Percentiles rank a stretch among this genome's conserved stretches.
These are phyloP conservation scores for Pteromalus puparum DNA, from an alignment of 1,140 invertebrate species.

Conservation along the genomic window DNA sequence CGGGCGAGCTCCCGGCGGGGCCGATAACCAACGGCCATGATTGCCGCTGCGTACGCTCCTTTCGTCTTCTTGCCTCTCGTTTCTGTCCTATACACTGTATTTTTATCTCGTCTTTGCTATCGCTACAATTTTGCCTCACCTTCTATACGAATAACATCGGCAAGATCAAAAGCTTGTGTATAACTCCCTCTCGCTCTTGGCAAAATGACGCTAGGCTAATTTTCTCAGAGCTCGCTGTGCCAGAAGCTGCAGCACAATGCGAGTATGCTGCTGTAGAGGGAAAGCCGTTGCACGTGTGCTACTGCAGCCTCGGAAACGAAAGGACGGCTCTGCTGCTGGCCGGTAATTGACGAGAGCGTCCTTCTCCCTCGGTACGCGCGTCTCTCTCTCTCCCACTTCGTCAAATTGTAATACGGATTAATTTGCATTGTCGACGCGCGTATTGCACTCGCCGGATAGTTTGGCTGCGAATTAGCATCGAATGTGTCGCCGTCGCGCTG, in stretches of 20 bases:
- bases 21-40: not conserved
- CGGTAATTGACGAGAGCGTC: slow-evolving; percentile 23
- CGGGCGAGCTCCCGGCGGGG: not conserved
- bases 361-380: not conserved
- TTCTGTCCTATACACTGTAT: not conserved
- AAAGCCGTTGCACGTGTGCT: not conserved
- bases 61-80: not conserved
- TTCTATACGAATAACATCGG: not conserved
- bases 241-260: no score
- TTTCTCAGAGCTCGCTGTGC: not conserved
- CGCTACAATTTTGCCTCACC: no score
- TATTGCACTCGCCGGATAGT: slow-evolving; percentile 49
- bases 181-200: not conserved
- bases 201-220: slow-evolving; percentile 6
- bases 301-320: slow-evolving; percentile 17
- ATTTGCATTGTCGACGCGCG: slow-evolving; percentile 44
- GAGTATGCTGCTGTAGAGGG: no score
- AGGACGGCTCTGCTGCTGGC: not conserved
- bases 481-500: slow-evolving; percentile 5
- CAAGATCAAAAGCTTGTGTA: not conserved
- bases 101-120: no score
- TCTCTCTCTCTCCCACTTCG: not conserved
- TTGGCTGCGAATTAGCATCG: slow-evolving; percentile 44
- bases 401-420: slow-evolving; percentile 46
- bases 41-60: not conserved